Percentiles rank a stretch among this genome's conserved stretches.
Evolutionary conservation across 1,140 invertebrate genomes (phyloP).

Genomic region (Aphidius ervi): DNA sequence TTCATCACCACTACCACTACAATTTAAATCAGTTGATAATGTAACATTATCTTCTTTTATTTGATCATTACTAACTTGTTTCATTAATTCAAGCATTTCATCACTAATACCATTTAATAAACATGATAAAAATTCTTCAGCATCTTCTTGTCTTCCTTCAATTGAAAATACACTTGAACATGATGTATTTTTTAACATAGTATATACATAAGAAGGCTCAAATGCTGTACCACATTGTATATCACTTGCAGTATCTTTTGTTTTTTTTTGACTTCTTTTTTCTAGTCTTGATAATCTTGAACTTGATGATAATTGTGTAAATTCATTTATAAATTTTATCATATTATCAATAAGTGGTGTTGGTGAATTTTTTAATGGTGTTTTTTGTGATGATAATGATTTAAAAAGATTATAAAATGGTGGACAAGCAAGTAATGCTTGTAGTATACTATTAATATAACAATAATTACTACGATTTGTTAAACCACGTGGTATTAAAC

Average conservation of each 20-base stretch:
- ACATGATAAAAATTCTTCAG: constrained; percentile 90
- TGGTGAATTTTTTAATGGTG: constrained; percentile 59
- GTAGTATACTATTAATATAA: constrained; percentile 89
- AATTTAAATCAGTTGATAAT: constrained; percentile 15
- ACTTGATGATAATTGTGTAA: constrained; percentile 59
- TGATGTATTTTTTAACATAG: constrained; percentile 71
- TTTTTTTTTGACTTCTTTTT: constrained; percentile 39
- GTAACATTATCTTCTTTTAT: constrained; percentile 20
- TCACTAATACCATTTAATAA: constrained; percentile 91
- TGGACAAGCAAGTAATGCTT: constrained; percentile 86
- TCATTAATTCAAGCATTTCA: constrained; percentile 86
- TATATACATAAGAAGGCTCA: constrained; percentile 78
- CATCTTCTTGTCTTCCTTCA: constrained; percentile 88
- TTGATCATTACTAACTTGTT: constrained; percentile 56
- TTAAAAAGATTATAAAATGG: constrained; percentile 89
- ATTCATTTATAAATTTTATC: constrained; percentile 69
- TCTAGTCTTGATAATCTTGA: constrained; percentile 53
- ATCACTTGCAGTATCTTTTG: constrained; percentile 40
- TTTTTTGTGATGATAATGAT: constrained; percentile 60
- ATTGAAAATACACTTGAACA: constrained; percentile 66
- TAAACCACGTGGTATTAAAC: constrained; percentile 79
- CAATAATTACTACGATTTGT: constrained; percentile 92
- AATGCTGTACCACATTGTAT: constrained; percentile 64
- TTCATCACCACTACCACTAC: constrained; percentile 40
- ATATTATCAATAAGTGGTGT: constrained; percentile 89